Base-by-base conservation (phyloP, 2,113 vertebrate genomes). In the Xenotilapia caudafasciata region DNA sequence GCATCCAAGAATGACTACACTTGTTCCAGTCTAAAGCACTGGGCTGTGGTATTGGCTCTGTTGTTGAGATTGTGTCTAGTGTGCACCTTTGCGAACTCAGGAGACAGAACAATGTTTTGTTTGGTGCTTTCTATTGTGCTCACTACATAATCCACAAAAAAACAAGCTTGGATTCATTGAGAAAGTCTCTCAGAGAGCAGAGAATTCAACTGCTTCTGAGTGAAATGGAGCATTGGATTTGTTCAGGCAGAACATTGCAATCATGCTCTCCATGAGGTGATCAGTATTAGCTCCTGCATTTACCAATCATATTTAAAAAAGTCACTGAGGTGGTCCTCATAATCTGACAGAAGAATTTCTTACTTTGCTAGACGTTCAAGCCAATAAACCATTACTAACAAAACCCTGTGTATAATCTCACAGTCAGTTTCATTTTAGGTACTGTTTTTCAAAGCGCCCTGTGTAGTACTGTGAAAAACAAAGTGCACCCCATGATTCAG, bases 211-310 rank as follows among this genome's bases (percentile, higher is more conserved):
- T 4, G 5, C 77, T 85, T 92, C 53, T 79, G 79, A 75, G 86
- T 87, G 83, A 92, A 91, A 87, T 86, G 83, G 87, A 86, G 82
- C 85, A 47, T 85, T 45, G 47, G 55, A 83, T 51, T 70, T 88
- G 80, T 70, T 93, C 88, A 84, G 83, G 83, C 86, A 87, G 68
- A 91, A 90, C 82, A 42, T 19, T 83, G 80, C 85, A 86, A 89
- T 86, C 88, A 89, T 51, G 86, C 85, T 89, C 60, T 88, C 79
- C 85, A 90, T 88, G 88, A 86, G 84, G 79, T 38, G 58, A 83
- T 83, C 55, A 68, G 49, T 84, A 79, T 87, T 82, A 79, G 80
- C 80, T 65, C 51, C 28, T 51, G 45, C 42, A 77, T 28, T 49
- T 47, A 49, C 70, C 70, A 49, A 19, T 51, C 26, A 77, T 12